phyloP scores from a whole-genome alignment of 64 coral and sea anemone species.

The Cladopsammia gracilis region DNA sequence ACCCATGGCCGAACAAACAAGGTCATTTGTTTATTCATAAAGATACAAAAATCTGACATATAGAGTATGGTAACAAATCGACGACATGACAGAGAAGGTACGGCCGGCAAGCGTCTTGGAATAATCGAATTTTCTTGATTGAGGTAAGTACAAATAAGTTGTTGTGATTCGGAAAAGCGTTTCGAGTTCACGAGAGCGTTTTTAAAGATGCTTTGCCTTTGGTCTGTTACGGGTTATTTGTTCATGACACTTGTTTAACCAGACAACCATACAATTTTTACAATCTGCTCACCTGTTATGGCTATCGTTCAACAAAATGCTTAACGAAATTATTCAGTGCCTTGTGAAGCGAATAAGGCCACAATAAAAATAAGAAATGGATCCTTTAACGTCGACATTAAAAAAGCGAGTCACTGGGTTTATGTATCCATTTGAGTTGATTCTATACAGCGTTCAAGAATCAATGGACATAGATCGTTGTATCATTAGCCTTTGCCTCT shows the following conservation, averaged over 20 bases:
- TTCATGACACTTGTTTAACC: conserved; percentile 22
- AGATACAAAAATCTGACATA: not conserved
- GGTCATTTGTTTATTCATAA: not conserved
- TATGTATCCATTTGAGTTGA: no score
- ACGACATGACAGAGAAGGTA: not conserved
- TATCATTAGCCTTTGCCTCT: no score
- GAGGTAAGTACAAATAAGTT: conserved; percentile 10
- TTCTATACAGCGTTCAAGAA: no score
- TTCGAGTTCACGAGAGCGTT: not conserved
- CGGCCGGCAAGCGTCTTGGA: not conserved
- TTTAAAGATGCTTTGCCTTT: not conserved
- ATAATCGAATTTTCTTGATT: not conserved
- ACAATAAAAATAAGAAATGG: not conserved
- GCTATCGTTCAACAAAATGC: not conserved
- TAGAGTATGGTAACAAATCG: not conserved
- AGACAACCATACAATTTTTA: not conserved
- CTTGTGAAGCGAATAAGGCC: not conserved
- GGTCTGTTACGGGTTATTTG: not conserved
- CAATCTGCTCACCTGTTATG: conserved; percentile 35
- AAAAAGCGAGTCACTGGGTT: no score
- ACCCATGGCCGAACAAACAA: not conserved
- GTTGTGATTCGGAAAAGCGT: not conserved
- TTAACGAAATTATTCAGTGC: not conserved
- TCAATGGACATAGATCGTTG: no score
- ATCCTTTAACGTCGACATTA: not conserved